Evolutionary conservation across 2,797 vertebrate species (phyloP).

Genomic region (Coendou prehensilis): DNA sequence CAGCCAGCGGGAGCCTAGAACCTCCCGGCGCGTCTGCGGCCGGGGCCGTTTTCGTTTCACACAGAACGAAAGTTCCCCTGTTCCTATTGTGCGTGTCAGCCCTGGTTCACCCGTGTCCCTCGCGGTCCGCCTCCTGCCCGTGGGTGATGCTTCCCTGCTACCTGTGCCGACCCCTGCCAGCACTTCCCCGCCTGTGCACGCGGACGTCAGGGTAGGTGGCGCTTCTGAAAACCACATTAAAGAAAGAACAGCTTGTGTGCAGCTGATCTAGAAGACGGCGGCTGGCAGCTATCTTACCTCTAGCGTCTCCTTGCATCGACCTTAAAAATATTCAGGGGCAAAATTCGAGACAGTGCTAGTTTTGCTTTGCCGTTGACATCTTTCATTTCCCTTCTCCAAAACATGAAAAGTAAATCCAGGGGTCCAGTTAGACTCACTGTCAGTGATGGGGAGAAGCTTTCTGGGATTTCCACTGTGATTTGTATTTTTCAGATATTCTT

Average conservation of each 20-base stretch:
- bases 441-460: constrained; percentile 19
- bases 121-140: not conserved
- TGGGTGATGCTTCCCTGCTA: not conserved
- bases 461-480: not conserved
- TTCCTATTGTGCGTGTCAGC: not conserved
- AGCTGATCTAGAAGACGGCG: constrained; percentile 38
- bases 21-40: no score
- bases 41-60: constrained; percentile 25
- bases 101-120: not conserved
- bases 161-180: not conserved
- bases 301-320: constrained; percentile 49
- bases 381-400: constrained; percentile 36
- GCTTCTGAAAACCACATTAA: not conserved
- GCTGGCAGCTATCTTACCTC: constrained; percentile 55
- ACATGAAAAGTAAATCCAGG: constrained; percentile 27
- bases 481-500: constrained; percentile 13
- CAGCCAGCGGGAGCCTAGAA: no score
- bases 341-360: constrained; percentile 44
- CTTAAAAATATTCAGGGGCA: constrained; percentile 60
- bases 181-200: not conserved
- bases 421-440: constrained; percentile 26
- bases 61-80: not conserved
- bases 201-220: constrained; percentile 56
- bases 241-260: not conserved
- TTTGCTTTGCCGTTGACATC: constrained; percentile 15